These are phyloP conservation scores for Euura lappo DNA, from an alignment of 1,140 invertebrate genomes.

Conservation along the genomic window DNA sequence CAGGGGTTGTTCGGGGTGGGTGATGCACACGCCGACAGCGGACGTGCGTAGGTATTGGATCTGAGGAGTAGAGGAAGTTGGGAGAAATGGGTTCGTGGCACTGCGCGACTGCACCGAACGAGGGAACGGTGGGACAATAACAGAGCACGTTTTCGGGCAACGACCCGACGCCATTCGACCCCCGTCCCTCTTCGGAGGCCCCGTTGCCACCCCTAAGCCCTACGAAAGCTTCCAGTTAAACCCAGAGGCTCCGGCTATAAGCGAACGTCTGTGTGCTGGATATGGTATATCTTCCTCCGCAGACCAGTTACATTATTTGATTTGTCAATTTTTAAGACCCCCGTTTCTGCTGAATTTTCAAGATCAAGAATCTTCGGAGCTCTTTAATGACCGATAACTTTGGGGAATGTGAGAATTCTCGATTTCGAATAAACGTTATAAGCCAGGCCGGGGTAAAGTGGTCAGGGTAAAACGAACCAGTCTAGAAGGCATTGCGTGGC, in stretches of 20 bases:
- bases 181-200: constrained; percentile 53
- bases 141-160: constrained; percentile 58
- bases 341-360: too few relatives aligned
- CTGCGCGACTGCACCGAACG: neutral
- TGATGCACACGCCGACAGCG: neutral
- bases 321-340: too few relatives aligned
- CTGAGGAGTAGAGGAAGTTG: neutral
- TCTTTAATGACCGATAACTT: too few relatives aligned
- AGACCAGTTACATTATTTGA: too few relatives aligned
- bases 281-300: too few relatives aligned
- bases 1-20: neutral
- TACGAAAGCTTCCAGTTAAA: constrained; percentile 12
- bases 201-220: constrained; percentile 52
- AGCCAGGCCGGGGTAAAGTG: too few relatives aligned
- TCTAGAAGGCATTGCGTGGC: too few relatives aligned
- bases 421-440: too few relatives aligned
- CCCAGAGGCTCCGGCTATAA: neutral
- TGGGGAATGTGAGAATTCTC: too few relatives aligned
- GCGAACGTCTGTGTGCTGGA: neutral
- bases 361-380: too few relatives aligned
- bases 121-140: constrained; percentile 49
- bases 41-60: neutral
- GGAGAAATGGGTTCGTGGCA: too few relatives aligned
- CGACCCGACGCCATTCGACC: constrained; percentile 42
- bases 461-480: too few relatives aligned